Percentiles rank a stretch among this genome's conserved stretches.
These are phyloP conservation scores for Charanyca ferruginea DNA, from an alignment of 2,888 invertebrate genomes.

Conservation along the genomic window DNA sequence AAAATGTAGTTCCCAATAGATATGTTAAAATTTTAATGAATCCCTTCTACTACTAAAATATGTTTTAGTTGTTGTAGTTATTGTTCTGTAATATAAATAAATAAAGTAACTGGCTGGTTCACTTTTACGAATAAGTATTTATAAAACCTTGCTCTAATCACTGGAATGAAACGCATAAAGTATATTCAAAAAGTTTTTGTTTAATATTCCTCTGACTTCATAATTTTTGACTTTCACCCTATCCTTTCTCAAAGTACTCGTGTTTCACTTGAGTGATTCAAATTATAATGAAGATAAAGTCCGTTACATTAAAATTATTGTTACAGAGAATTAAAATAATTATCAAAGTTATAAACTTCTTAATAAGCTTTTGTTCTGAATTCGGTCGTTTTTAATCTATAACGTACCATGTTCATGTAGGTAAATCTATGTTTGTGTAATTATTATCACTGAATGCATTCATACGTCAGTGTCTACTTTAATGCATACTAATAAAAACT, in stretches of 20 bases:
- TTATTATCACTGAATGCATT: background rate
- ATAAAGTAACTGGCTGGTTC: no score
- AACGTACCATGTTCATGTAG: background rate
- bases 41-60: no score
- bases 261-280: slow-evolving; percentile 8
- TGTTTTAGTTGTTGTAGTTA: no score
- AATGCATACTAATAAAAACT: background rate
- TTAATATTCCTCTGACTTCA: background rate
- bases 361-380: background rate
- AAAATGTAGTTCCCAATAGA: background rate
- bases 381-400: background rate
- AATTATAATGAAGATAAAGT: background rate
- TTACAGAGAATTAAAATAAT: background rate
- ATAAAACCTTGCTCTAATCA: slow-evolving; percentile 3
- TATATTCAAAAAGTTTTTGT: slow-evolving; percentile 15
- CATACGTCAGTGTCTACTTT: background rate
- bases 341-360: background rate
- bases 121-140: no score
- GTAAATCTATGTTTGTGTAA: background rate
- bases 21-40: no score
- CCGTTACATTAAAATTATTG: background rate
- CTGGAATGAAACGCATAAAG: background rate
- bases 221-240: background rate
- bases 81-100: no score
- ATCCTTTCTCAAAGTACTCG: background rate